Evolutionary conservation across 2,888 invertebrate genomes (phyloP).

Genomic region (Lithophane leautieri): DNA sequence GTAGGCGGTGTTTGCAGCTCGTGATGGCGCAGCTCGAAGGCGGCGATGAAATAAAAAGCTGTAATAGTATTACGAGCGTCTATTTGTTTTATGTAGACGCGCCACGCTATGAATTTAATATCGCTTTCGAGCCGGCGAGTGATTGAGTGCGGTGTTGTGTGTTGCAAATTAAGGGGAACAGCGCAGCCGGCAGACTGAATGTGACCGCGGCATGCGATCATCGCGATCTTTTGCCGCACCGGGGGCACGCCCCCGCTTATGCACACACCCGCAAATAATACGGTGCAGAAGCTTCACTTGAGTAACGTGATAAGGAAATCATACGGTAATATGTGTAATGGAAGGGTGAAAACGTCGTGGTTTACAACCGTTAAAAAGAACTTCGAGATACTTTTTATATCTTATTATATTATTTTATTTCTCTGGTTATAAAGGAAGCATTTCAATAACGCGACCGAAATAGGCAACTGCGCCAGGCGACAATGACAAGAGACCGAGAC

Average conservation of each 20-base stretch:
- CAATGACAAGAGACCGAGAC: background rate
- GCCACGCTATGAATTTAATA: constrained; percentile 63
- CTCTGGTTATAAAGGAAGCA: background rate
- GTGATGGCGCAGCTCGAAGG: background rate
- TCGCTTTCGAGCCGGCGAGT: constrained; percentile 51
- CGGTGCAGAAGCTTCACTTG: background rate
- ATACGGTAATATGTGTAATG: background rate
- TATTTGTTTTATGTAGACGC: constrained; percentile 60
- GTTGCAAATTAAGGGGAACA: constrained; percentile 60
- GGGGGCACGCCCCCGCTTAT: too few species aligned
- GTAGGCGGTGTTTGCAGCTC: constrained; percentile 16
- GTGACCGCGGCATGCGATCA: constrained; percentile 57
- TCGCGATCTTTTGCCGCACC: background rate
- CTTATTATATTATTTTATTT: background rate
- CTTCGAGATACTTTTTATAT: background rate
- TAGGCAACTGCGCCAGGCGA: too few species aligned
- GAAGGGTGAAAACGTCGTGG: background rate
- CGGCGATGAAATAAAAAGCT: constrained; percentile 40
- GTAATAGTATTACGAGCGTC: constrained; percentile 49
- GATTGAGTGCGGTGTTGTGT: constrained; percentile 59
- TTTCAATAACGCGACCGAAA: background rate
- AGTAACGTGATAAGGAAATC: constrained; percentile 17
- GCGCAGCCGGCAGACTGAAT: constrained; percentile 37
- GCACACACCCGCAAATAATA: background rate
- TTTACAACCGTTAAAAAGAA: background rate